A percentile compares a stretch with the other conserved stretches of the same genome.
phyloP scores from a whole-genome alignment of 37 sponge, comb jelly and placozoan genomes.

The Aplysina aerophoba region DNA sequence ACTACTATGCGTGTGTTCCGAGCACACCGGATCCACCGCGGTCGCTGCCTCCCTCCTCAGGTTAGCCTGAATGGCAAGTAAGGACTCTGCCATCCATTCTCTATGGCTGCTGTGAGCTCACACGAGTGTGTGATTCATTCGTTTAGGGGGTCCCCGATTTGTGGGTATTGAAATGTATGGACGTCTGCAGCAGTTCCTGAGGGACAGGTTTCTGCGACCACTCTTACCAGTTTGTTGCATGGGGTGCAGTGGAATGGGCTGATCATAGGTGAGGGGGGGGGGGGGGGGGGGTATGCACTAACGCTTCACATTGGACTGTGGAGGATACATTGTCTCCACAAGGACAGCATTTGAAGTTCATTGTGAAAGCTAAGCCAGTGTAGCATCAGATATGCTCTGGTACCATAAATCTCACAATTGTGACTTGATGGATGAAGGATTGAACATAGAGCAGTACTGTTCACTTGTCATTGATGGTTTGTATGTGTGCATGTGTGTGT shows the following conservation, averaged over 20 bases:
- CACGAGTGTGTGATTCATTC: no score
- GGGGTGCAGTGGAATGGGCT: no score
- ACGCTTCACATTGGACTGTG: no score
- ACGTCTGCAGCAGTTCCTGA: constrained; percentile 81
- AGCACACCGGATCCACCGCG: constrained; percentile 41
- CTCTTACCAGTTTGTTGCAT: constrained; percentile 54
- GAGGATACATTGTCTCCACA: no score
- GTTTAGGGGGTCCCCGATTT: constrained; percentile 80
- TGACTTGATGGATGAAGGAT: no score
- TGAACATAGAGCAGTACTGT: not conserved
- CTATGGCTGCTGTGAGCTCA: not conserved
- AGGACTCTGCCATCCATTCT: not conserved
- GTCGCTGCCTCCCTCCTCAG: constrained; percentile 2
- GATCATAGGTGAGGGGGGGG: no score
- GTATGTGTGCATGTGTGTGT: no score
- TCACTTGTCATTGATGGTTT: not conserved
- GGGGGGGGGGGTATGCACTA: no score
- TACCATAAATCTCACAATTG: no score
- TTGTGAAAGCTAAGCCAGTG: no score
- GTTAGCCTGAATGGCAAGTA: not conserved
- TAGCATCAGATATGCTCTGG: no score
- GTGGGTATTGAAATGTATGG: constrained; percentile 93
- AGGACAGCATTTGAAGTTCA: no score
- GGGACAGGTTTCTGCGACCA: constrained; percentile 40
- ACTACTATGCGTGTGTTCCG: constrained; percentile 95